These are phyloP conservation scores for Tinea trinotella DNA, from an alignment of 2,888 invertebrate species.

Conservation along the genomic window DNA sequence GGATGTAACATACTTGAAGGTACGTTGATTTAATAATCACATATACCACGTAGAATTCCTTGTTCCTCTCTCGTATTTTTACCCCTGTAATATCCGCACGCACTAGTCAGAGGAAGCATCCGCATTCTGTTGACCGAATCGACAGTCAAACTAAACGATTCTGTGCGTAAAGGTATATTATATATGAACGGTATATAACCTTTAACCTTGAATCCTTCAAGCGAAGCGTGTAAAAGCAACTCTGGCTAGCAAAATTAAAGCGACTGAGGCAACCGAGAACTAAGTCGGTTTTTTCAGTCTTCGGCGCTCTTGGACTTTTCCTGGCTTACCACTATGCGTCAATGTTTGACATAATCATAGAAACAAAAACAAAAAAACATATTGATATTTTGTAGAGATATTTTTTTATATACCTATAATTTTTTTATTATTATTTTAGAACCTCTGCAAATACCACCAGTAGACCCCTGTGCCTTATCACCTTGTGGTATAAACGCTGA, in stretches of 20 bases:
- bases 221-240: no score
- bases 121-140: no score
- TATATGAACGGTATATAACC: background rate
- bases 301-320: no score
- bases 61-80: no score
- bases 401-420: background rate
- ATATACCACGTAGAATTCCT: background rate
- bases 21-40: constrained; percentile 26
- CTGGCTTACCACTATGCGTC: no score
- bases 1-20: constrained; percentile 48
- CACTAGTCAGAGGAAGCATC: no score
- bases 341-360: background rate
- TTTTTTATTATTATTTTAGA: constrained; percentile 34
- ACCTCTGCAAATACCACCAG: constrained; percentile 25
- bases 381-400: background rate
- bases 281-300: no score
- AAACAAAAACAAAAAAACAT: background rate
- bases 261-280: no score
- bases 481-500: constrained; percentile 78
- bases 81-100: no score
- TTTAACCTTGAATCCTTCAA: no score
- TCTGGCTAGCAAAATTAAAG: no score
- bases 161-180: background rate
- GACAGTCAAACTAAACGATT: no score
- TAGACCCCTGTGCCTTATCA: constrained; percentile 73